Evolutionary conservation across 2,888 invertebrate genomes (phyloP), one percentile per base, ranked within the genome.

Genomic region (Acanthococcus lagerstroemiae): DNA sequence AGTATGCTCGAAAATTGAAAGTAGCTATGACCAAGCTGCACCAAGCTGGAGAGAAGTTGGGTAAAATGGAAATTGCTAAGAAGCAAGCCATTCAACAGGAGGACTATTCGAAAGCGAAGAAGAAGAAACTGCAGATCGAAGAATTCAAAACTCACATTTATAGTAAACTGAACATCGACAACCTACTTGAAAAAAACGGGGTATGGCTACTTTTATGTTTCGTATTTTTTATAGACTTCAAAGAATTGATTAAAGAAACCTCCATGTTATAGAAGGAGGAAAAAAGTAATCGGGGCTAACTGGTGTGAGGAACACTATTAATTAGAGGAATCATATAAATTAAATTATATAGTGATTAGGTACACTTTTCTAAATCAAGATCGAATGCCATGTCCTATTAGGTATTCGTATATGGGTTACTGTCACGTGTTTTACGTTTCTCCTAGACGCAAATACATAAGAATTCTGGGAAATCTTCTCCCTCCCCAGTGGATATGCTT

Each of bases 1-100:
- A 95, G 75, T 94, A 91, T 77, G 95, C 95, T 0, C 86, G 94
- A 66, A 90, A 91, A 70, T 77, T 95, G 9, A 95, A 95, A 75
- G 82, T 87, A 1, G 88, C 92, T 0, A 90, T 93, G 77, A 82
- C 86, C 61, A 88, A 88, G 58, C 76, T 96, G 22, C 83, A 90
- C 9, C 85, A 85, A 68, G 90, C 90, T 0, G 95, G 95, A 0
- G 92, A 94, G 75, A 84, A 90, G 63, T 80, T 95, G 45, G 95
- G 94, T 0, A 87, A 94, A 70, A 90, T 92, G 78, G 85, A 95
- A 69, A 80, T 95, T 63, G 90, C 95, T 72, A 95, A 96, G 74
- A 82, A 90, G 25, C 91, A 92, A 66, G 95, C 95, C 0, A 93
- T 95, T 2, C 90, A 90, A 46, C 81, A 87, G 66, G 95, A 95